Conservation (phyloP, 2,888 invertebrate genomes). For the Rhingia rostrata region DNA sequence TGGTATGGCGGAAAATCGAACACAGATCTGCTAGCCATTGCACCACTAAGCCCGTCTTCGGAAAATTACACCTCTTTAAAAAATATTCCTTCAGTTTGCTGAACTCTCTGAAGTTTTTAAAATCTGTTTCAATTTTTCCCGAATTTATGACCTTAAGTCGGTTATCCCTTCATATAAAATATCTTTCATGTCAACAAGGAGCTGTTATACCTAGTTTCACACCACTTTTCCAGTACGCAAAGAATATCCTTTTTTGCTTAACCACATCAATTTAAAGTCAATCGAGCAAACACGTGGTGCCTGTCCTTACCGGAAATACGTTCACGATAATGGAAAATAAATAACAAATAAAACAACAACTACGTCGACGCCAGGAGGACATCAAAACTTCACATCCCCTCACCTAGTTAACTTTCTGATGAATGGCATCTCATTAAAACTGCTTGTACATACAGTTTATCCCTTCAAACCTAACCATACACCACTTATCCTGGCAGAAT, state of each 20-base stretch:
- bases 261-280: constrained; percentile 28
- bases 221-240: not conserved
- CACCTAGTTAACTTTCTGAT: constrained; percentile 20
- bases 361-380: constrained; percentile 1
- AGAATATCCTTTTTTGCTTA: not conserved
- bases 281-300: constrained; percentile 23
- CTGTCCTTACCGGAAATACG: not conserved
- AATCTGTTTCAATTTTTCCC: too few relatives aligned
- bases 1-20: too few relatives aligned
- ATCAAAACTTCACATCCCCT: not conserved
- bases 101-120: too few relatives aligned
- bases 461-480: constrained; percentile 2
- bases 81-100: too few relatives aligned
- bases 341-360: constrained; percentile 27
- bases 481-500: not conserved
- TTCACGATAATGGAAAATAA: not conserved
- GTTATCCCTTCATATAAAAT: too few relatives aligned
- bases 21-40: too few relatives aligned
- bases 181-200: not conserved
- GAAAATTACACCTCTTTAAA: too few relatives aligned
- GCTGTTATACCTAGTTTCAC: not conserved
- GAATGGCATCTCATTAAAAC: constrained; percentile 52
- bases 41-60: too few relatives aligned
- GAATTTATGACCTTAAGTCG: too few relatives aligned
- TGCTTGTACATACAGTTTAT: constrained; percentile 22